Base-by-base conservation (phyloP, 2,888 invertebrate species). In the Amphipoea lucens region DNA sequence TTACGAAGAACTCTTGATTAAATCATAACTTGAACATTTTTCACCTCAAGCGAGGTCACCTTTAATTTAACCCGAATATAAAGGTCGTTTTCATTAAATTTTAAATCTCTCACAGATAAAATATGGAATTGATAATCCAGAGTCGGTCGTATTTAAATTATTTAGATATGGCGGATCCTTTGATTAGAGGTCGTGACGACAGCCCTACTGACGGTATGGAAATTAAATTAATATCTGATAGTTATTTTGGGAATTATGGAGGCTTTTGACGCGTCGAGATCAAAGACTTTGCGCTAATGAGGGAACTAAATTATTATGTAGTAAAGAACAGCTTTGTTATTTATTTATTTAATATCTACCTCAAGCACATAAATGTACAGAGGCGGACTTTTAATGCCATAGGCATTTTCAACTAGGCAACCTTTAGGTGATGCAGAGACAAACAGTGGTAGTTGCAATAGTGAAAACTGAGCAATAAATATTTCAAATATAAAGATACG, bases 41-140 rank as follows among this genome's bases (percentile, higher is more conserved):
- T 40, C 63, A 71, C 67, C 65, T 65, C 42, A 68, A 63, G 42
- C 57, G 36, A 54, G 79, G 81, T 82, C 72, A 76, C 78, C 42
- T 70, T 76, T 82, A 85, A 82, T 82, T 81, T 73, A 60, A 76
- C 70, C 57, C 74, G 45, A 79, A 84, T 76, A 62, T 80, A 78
- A 81, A 86, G 74, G 79, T n/a, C 29, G 70, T 51, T 60, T 82
- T 83, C 76, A 84, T 83, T 79, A 86, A 81, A 78, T 82, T 48
- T 88, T 81, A 73, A 84, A 82, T 86, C 72, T 76, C 78, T 81
- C 68, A 71, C 84, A 84, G 83, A 71, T 87, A 82, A 90, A 88
- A 86, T 87, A 88, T 87, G 78, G 83, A 81, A 87, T 90, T 84
- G 84, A 89, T 88, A 86, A 88, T 83, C 81, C 71, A 70, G 86